Conservation (phyloP, 2,888 invertebrate species). For the Melanotus villosus region DNA sequence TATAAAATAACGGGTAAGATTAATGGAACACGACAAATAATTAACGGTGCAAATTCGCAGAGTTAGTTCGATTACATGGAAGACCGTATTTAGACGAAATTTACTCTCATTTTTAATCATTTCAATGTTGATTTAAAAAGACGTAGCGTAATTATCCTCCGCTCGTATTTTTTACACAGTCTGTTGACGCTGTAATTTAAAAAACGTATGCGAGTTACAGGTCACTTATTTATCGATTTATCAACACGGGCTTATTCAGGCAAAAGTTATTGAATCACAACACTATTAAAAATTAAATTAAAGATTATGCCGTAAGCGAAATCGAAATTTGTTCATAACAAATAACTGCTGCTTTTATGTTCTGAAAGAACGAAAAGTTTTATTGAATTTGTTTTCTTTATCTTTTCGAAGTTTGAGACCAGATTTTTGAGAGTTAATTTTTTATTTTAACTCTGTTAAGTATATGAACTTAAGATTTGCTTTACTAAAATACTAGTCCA, state of each 20-base stretch:
- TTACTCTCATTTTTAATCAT: background rate
- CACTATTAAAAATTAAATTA: conserved; percentile 33
- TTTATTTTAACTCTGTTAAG: too few relatives aligned
- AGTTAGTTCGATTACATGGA: too few relatives aligned
- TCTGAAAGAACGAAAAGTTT: background rate
- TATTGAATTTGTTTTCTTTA: too few relatives aligned
- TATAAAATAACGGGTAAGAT: too few relatives aligned
- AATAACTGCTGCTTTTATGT: background rate
- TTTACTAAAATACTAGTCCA: too few relatives aligned
- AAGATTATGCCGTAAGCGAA: conserved; percentile 10
- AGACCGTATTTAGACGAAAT: too few relatives aligned
- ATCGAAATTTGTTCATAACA: background rate
- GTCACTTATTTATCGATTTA: conserved; percentile 43
- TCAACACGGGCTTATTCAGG: conserved; percentile 19
- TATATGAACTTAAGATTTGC: too few relatives aligned
- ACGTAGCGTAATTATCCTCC: conserved; percentile 31
- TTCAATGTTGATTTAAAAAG: conserved; percentile 9
- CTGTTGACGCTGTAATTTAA: conserved; percentile 41
- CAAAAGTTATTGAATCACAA: conserved; percentile 30
- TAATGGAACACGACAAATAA: too few relatives aligned
- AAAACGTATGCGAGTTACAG: conserved; percentile 42
- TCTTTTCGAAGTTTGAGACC: too few relatives aligned
- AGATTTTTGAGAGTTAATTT: too few relatives aligned
- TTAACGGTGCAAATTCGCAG: too few relatives aligned
- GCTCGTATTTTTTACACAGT: conserved; percentile 41